A percentile compares a stretch with the other conserved stretches of the same genome.
Conservation (phyloP, 2,113 vertebrate species). For the Condylura cristata region DNA sequence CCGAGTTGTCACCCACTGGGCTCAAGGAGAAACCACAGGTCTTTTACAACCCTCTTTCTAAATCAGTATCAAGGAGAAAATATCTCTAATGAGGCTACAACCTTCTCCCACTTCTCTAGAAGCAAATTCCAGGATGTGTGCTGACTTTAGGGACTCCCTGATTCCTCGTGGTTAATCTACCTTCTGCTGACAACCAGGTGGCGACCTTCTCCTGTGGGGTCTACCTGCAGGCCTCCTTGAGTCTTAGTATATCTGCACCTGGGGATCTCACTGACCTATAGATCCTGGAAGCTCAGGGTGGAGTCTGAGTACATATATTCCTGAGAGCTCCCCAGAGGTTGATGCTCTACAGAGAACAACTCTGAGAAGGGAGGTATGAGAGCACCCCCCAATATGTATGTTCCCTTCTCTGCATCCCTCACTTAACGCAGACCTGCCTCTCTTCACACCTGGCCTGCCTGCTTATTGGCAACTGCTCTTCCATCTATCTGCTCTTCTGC, state of each 20-base stretch:
- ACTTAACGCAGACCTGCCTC: neutral
- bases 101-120: neutral
- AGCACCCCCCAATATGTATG: accelerated
- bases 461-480: neutral
- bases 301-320: too few relatives aligned
- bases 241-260: accelerated
- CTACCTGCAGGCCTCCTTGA: neutral
- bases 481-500: neutral
- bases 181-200: neutral
- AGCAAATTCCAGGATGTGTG: neutral
- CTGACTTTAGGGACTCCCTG: neutral
- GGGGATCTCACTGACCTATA: neutral
- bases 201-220: neutral
- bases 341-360: neutral
- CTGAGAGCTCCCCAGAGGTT: neutral
- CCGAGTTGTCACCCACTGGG: neutral
- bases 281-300: neutral
- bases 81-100: neutral
- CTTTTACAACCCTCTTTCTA: neutral
- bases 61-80: neutral
- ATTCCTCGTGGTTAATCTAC: neutral
- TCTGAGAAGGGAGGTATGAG: neutral
- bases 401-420: neutral
- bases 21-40: constrained; percentile 34
- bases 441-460: neutral